Base-by-base conservation (phyloP, 2,888 invertebrate genomes). In the Tetragonisca angustula region DNA sequence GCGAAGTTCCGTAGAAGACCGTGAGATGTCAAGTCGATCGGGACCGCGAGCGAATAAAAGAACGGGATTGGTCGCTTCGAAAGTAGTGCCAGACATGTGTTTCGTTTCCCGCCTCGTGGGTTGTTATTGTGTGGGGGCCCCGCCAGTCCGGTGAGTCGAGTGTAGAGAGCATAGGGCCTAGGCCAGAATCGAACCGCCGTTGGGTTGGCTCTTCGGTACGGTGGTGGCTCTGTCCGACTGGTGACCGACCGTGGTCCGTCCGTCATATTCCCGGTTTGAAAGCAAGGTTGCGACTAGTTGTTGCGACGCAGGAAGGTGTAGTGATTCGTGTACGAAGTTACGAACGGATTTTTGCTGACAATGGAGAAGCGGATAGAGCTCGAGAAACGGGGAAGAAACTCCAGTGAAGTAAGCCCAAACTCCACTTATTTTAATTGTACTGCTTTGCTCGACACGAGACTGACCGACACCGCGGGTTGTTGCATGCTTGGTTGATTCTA, bases 351-450 rank as follows among this genome's bases (percentile, higher is more conserved):
- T 89, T 90, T 89, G 88, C 90, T 90, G 92, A 93, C 90, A 92
- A 99, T 99, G 98, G 98, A 98, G 96, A 98, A 98, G 95, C 97
- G 99, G 95, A 97, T 99, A 96, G 97, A 97, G 94, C 96, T 99
- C 95, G 99, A 99, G 96, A 97, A 98, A 95, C 96, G 99, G 94
- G 99, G 98, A 95, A 97, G 97, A 95, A 97, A 97, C 95, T 97
- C 98, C 92, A 97, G 97, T 94, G 97, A 98, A 96, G 99, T 99
- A 96, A 97, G 96, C 94, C 94, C 82, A 81, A 86, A 86, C 77
- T 85, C 73, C 76, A 81, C 85, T 59, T 88, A 89, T 76, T 87
- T 88, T 89, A 94, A 86, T 89, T 86, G 36, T 76, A 80, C 75
- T 71, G 77, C 69, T 84, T 81, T 59, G 52, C 70, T 76, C 70